Evolutionary conservation across 2,113 vertebrate species (phyloP), one percentile per base, ranked within the genome.

Genomic region (Spermophilus dauricus): DNA sequence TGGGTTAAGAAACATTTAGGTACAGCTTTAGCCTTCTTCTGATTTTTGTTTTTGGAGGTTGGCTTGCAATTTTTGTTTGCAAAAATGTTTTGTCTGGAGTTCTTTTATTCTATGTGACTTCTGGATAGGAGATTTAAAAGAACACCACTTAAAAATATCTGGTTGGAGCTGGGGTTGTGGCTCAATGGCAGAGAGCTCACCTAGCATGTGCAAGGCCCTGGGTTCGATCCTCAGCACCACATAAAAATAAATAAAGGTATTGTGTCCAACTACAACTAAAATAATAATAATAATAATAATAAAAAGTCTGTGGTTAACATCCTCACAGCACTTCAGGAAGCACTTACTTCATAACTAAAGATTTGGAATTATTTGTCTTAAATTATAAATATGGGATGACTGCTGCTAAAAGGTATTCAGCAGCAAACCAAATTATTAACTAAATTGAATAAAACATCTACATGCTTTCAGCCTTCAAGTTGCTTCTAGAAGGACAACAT

Each of bases 401-500:
- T 92, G 92, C 94, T 97, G 93, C 97, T 94, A 67, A 61, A 75
- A 87, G 61, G 63, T 81, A 94, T 76, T 97, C 92, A 94, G 12
- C 97, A 97, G 45, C 88, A 96, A 97, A 98, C 89, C 86, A 93
- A 84, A 87, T 95, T 89, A 92, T 88, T 94, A 95, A 85, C 48
- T 88, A 87, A 86, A 89, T 1, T 97, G 39, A 96, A 82, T 95
- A 92, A 96, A 96, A 61, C 86, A 97, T 69, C 16, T 69, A 37
- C 94, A 98, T 98, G 96, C 96, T 98, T 98, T 97, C n/a, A 98
- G 94, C 95, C 95, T 97, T 98, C 94, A 96, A 98, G 98, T 4
- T 67, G 82, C 97, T 97, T 97, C 97, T 92, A 97, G 48, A 97
- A 95, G 97, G 97, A 93, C 69, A 96, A 93, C 97, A 97, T 96